These are phyloP conservation scores for Rousettus leschenaultii DNA, from an alignment of 2,113 vertebrate genomes.

Conservation along the genomic window DNA sequence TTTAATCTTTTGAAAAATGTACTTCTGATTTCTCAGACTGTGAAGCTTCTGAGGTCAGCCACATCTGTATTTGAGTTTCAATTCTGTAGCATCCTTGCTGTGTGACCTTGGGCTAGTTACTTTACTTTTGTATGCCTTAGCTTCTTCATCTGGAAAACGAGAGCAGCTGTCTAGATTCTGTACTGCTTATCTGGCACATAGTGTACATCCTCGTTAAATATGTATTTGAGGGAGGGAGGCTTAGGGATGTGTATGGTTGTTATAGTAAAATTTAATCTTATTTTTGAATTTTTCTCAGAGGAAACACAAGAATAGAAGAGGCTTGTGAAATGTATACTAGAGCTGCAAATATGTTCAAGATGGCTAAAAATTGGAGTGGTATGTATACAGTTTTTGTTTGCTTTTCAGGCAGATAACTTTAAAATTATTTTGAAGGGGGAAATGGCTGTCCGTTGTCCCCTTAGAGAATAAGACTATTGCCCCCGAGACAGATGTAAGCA, in stretches of 20 bases:
- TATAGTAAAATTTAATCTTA: background rate
- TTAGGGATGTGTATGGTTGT: background rate
- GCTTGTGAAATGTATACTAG: slow-evolving; percentile 99
- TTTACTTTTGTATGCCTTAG: background rate
- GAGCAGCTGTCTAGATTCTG: background rate
- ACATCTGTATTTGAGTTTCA: background rate
- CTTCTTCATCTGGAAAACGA: background rate
- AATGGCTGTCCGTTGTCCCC: background rate
- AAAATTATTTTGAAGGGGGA: background rate
- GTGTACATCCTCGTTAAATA: background rate
- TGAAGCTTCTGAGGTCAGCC: background rate
- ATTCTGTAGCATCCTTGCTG: background rate
- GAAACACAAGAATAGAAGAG: slow-evolving; percentile 95
- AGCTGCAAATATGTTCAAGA: slow-evolving; percentile 99
- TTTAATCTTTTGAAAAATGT: slow-evolving; percentile 28
- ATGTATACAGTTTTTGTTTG: slow-evolving; percentile 69
- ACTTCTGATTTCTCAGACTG: background rate
- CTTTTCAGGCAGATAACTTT: slow-evolving; percentile 4
- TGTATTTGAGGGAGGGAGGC: background rate
- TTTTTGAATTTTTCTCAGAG: slow-evolving; percentile 81
- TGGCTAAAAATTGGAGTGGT: slow-evolving; percentile 99
- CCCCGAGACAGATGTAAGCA: background rate
- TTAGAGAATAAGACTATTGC: background rate
- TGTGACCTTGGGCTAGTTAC: background rate
- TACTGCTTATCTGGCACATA: background rate